Evolutionary conservation across 2,113 vertebrate species (phyloP).

Genomic region (Charadrius vociferus): DNA sequence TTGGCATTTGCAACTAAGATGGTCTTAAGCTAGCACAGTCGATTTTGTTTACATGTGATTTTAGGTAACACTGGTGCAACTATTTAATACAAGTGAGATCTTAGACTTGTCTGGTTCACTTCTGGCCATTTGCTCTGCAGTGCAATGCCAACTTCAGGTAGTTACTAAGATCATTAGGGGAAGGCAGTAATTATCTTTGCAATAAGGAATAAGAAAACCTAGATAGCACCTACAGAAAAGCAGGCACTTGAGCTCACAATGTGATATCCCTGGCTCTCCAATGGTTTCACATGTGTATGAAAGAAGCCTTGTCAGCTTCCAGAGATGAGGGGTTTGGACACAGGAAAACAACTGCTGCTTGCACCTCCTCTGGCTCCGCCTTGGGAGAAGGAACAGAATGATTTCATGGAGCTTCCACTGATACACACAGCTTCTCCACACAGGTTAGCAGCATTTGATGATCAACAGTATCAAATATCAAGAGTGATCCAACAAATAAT

Average conservation of each 20-base stretch:
- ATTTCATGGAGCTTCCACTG: background rate
- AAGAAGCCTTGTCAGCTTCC: background rate
- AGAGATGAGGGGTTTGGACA: background rate
- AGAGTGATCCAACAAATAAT: background rate
- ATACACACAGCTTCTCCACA: background rate
- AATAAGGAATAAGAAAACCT: background rate
- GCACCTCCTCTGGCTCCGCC: background rate
- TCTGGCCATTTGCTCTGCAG: background rate
- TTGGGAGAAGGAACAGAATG: background rate
- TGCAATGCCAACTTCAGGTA: background rate
- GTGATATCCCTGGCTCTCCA: background rate
- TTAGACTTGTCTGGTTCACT: background rate
- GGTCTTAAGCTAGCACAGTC: background rate
- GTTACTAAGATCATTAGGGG: background rate
- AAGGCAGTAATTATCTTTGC: background rate
- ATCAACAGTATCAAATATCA: background rate
- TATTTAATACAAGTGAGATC: background rate
- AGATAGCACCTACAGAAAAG: background rate
- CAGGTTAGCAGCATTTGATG: background rate
- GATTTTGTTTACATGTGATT: background rate
- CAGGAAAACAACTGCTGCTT: background rate
- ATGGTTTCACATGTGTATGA: background rate
- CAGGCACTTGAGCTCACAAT: background rate
- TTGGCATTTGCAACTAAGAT: background rate
- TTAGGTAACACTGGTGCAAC: background rate